These are phyloP conservation scores for Potamarius usumacintae DNA, from an alignment of 2,113 vertebrate species.

Conservation along the genomic window DNA sequence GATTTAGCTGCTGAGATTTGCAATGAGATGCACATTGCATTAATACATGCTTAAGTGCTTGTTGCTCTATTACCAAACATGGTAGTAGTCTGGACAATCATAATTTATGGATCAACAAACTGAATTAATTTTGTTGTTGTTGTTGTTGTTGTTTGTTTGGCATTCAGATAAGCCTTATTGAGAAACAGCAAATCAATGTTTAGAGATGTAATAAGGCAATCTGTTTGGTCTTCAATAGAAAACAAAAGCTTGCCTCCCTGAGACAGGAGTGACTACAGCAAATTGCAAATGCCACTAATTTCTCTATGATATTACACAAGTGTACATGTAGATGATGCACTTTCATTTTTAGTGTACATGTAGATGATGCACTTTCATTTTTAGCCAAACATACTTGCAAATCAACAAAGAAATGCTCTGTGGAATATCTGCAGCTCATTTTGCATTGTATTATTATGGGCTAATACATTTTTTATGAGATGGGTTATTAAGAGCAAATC, in stretches of 20 bases:
- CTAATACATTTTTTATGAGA: slow-evolving; percentile 48
- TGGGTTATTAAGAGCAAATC: slow-evolving; percentile 30
- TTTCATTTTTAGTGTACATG: slow-evolving; percentile 13
- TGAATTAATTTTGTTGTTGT: not conserved
- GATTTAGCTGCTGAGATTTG: slow-evolving; percentile 8
- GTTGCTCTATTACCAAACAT: not conserved
- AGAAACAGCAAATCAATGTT: slow-evolving; percentile 18
- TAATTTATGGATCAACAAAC: slow-evolving; percentile 11
- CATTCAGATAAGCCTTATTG: not conserved
- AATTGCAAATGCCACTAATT: slow-evolving; percentile 7
- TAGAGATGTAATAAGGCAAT: slow-evolving; percentile 6
- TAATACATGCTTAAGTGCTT: not conserved
- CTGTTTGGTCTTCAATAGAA: not conserved
- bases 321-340: not conserved
- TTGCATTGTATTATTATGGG: slow-evolving; percentile 33
- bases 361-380: slow-evolving; percentile 11
- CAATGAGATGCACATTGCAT: not conserved
- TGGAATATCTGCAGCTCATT: slow-evolving; percentile 36
- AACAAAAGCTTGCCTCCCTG: slow-evolving; percentile 2
- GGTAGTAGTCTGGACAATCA: not conserved
- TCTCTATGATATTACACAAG: not conserved
- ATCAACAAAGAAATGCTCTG: not conserved
- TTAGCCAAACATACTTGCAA: not conserved
- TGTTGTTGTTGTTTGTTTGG: not conserved
- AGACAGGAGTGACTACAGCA: not conserved